Percentiles rank a stretch among this genome's conserved stretches.
Conservation (phyloP, 2,888 invertebrate species). For the Carcina quercana region DNA sequence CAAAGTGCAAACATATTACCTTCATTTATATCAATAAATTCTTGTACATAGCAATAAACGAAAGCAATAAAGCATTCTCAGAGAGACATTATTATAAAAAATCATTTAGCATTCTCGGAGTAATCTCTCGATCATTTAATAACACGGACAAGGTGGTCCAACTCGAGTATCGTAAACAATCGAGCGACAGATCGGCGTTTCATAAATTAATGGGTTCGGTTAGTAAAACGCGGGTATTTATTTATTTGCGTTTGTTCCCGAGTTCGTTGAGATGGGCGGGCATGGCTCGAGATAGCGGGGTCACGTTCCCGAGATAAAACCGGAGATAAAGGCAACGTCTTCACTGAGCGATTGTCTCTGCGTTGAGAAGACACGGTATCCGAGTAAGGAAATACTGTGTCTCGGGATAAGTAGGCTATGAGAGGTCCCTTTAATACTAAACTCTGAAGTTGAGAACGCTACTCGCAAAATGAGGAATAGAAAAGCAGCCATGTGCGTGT, state of each 20-base stretch:
- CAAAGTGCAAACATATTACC: too few species aligned
- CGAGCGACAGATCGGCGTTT: conserved; percentile 55
- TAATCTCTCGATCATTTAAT: conserved; percentile 65
- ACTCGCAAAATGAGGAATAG: too few species aligned
- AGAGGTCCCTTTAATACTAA: too few species aligned
- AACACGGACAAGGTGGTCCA: conserved; percentile 61
- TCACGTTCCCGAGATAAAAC: conserved; percentile 66
- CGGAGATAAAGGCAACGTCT: conserved; percentile 52
- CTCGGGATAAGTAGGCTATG: too few species aligned
- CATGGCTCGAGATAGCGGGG: conserved; percentile 55
- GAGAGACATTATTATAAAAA: too few species aligned
- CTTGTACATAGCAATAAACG: too few species aligned
- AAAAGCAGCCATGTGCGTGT: too few species aligned
- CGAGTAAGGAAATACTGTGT: too few species aligned
- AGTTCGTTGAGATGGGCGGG: conserved; percentile 56
- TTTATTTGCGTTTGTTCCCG: conserved; percentile 25
- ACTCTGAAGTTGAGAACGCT: too few species aligned
- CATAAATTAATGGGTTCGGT: conserved; percentile 59
- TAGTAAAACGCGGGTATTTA: conserved; percentile 32
- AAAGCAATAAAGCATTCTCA: too few species aligned
- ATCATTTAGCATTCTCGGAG: conserved; percentile 30
- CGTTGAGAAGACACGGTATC: conserved; percentile 14
- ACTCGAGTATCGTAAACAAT: conserved; percentile 49
- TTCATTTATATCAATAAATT: too few species aligned
- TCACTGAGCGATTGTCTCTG: conserved; percentile 57